Conservation (phyloP, 2,797 vertebrate genomes). For the Acipenser oxyrinchus region DNA sequence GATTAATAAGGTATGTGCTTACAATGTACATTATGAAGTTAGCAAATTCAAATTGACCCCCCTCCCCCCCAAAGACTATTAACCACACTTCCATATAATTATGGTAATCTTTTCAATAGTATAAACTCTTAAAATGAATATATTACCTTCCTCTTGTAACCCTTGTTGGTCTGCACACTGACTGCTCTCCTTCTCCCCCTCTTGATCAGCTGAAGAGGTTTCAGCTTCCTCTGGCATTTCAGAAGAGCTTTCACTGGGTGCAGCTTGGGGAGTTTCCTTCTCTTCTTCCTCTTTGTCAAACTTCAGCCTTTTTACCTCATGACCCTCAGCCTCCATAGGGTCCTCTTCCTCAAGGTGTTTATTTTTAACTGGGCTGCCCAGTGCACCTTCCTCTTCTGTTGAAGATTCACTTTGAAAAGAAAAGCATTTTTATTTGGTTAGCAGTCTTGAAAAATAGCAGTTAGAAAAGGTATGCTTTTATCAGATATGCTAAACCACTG, state of each 20-base stretch:
- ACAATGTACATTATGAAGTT: no score
- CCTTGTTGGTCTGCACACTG: constrained; percentile 53
- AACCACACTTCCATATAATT: no score
- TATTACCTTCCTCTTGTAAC: constrained; percentile 68
- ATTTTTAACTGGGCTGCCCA: constrained; percentile 75
- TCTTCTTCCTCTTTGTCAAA: constrained; percentile 77
- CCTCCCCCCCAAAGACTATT: no score
- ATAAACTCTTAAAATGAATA: no score
- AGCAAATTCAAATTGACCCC: no score
- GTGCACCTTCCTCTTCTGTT: constrained; percentile 57
- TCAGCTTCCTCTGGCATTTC: constrained; percentile 64
- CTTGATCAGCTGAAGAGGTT: constrained; percentile 62
- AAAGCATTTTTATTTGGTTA: no score
- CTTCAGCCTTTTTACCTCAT: constrained; percentile 90
- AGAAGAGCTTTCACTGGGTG: constrained; percentile 50
- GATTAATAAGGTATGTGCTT: no score
- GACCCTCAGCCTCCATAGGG: constrained; percentile 73
- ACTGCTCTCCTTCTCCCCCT: constrained; percentile 62
- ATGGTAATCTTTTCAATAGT: no score
- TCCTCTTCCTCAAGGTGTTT: constrained; percentile 79
- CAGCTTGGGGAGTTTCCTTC: constrained; percentile 49
- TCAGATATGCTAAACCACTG: no score
- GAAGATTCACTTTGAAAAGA: constrained; percentile 55
- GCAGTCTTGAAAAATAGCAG: no score
- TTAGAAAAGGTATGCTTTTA: no score